Evolutionary conservation across 2,888 invertebrate species (phyloP).

Genomic region (Drosophila pseudotakahashii): DNA sequence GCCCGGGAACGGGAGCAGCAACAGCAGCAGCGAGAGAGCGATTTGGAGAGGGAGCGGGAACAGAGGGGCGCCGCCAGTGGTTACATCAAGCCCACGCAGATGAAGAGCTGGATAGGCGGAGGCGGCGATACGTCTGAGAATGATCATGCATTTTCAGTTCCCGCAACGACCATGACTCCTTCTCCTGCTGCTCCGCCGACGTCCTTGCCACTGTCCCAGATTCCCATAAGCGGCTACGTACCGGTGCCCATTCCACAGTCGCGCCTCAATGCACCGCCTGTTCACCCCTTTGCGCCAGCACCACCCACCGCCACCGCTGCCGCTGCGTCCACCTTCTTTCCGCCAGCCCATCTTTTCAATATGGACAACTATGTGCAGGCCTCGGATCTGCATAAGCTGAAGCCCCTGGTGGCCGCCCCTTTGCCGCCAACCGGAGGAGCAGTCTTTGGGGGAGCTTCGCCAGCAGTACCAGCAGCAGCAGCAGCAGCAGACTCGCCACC

Average conservation of each 20-base stretch:
- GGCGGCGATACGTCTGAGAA: not conserved
- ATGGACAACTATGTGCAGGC: constrained; percentile 63
- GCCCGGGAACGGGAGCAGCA: not conserved
- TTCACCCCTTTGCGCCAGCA: not conserved
- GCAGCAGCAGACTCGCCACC: not conserved
- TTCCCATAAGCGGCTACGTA: constrained; percentile 61
- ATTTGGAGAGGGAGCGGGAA: constrained; percentile 2
- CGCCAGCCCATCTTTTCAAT: constrained; percentile 47
- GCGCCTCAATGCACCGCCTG: constrained; percentile 9
- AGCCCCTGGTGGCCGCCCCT: constrained; percentile 35
- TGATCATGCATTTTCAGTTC: constrained; percentile 4
- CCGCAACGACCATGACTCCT: not conserved
- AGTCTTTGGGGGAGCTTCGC: constrained; percentile 1
- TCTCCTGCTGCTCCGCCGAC: constrained; percentile 25
- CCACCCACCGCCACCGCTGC: constrained; percentile 5
- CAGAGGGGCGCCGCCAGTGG: constrained; percentile 6
- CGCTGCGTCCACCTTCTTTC: constrained; percentile 15
- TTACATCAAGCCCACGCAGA: constrained; percentile 67
- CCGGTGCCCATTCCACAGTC: constrained; percentile 53
- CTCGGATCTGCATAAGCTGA: constrained; percentile 59
- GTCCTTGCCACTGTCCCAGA: not conserved
- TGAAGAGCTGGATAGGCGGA: constrained; percentile 57
- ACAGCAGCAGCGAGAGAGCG: constrained; percentile 4
- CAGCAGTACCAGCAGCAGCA: not conserved
- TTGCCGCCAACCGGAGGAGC: constrained; percentile 8